Evolutionary conservation across 2,888 invertebrate genomes (phyloP).

Genomic region (Watsonalla cultraria): DNA sequence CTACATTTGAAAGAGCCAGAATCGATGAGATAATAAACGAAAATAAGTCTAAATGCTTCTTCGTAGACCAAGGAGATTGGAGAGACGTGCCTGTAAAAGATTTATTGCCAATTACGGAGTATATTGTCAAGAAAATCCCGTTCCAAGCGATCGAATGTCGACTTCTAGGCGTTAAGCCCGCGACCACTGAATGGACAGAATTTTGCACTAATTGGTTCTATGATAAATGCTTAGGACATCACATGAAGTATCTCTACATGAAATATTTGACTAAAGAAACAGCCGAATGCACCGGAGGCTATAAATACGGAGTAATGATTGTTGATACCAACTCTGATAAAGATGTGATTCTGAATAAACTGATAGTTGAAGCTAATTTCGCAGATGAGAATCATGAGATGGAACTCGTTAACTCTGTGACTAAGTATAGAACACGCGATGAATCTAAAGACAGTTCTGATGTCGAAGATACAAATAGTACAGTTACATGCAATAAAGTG

Average conservation of each 20-base stretch:
- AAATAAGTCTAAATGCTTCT: conserved; percentile 76
- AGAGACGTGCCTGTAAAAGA: conserved; percentile 52
- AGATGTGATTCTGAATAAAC: conserved; percentile 66
- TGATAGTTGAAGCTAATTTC: conserved; percentile 70
- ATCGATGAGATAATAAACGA: conserved; percentile 49
- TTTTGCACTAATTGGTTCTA: conserved; percentile 73
- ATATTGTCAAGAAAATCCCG: conserved; percentile 73
- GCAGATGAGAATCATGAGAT: conserved; percentile 42
- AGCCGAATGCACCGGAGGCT: conserved; percentile 51
- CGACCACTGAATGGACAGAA: conserved; percentile 68
- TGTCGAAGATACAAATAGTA: not conserved
- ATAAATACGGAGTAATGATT: conserved; percentile 70
- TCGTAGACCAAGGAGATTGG: conserved; percentile 81
- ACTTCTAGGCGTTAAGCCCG: conserved; percentile 72
- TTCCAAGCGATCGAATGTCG: conserved; percentile 83
- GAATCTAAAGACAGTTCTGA: no score
- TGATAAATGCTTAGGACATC: conserved; percentile 57
- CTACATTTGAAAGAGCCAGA: conserved; percentile 62
- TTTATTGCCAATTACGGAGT: conserved; percentile 67
- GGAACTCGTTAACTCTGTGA: conserved; percentile 26
- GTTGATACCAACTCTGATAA: conserved; percentile 62
- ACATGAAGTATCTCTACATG: conserved; percentile 58
- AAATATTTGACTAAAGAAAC: conserved; percentile 59
- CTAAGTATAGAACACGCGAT: not conserved
- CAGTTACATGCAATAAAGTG: not conserved